Conservation (phyloP, 2,888 invertebrate species). For the Capitulum mitella region DNA sequence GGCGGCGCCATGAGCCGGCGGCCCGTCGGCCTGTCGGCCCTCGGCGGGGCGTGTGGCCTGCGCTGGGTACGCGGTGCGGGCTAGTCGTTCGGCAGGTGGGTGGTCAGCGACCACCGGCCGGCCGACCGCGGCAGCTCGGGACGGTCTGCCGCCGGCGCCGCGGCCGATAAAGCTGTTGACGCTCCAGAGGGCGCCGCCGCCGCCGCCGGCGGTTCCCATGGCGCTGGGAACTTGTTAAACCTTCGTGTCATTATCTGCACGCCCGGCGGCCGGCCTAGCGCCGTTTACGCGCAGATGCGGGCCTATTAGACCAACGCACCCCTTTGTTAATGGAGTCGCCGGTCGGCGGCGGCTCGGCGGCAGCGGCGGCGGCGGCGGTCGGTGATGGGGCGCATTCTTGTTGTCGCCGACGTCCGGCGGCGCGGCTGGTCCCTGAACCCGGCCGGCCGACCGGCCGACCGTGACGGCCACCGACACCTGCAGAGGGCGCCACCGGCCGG, state of each 20-base stretch:
- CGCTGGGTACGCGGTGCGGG: too few species aligned
- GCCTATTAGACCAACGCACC: neutral
- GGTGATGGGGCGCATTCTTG: slow-evolving; percentile 9
- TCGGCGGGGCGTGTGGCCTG: too few species aligned
- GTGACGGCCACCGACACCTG: neutral
- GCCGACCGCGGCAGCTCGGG: too few species aligned
- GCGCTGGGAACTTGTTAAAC: neutral
- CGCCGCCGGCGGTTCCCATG: neutral
- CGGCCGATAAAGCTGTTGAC: neutral
- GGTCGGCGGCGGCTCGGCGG: neutral
- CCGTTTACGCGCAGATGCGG: neutral
- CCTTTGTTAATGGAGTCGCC: neutral
- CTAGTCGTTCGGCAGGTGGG: too few species aligned
- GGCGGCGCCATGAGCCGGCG: too few species aligned
- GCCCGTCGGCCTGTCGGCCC: too few species aligned
- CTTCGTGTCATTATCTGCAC: neutral
- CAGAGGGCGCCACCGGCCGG: neutral
- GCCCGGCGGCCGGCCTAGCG: neutral
- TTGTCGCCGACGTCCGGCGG: slow-evolving; percentile 8
- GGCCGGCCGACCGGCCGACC: neutral
- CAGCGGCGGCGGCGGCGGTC: neutral
- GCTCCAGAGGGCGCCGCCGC: neutral
- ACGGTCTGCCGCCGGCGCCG: neutral
- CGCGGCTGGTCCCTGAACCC: slow-evolving; percentile 4
- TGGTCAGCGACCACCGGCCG: too few species aligned